A percentile compares a stretch with the other conserved stretches of the same genome.
phyloP scores from a whole-genome alignment of 2,888 invertebrate species.

The Lepidocyrtinus sp. region DNA sequence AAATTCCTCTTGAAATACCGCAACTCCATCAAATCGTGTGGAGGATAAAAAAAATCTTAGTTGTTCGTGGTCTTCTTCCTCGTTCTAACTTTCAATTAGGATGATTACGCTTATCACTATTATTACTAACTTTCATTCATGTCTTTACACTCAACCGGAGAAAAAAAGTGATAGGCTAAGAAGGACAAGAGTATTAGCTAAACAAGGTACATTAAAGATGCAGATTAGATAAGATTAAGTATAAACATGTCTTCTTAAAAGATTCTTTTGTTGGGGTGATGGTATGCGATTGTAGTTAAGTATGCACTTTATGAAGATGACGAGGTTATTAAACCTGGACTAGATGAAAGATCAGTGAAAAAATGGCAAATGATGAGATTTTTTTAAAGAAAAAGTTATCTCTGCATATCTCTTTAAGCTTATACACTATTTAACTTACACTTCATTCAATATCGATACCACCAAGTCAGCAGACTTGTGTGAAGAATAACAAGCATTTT shows the following conservation, averaged over 20 bases:
- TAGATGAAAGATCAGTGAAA: slow-evolving; percentile 2
- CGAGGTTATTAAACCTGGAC: slow-evolving; percentile 35
- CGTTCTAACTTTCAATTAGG: background rate
- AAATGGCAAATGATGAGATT: background rate
- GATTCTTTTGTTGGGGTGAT: background rate
- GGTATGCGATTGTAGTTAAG: background rate
- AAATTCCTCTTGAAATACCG: too few relatives aligned
- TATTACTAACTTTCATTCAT: background rate
- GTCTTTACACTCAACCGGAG: background rate
- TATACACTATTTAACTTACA: background rate
- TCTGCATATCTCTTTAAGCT: background rate
- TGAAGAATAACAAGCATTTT: background rate
- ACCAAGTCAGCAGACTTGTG: background rate
- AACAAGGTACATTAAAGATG: background rate
- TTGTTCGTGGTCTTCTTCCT: too few relatives aligned
- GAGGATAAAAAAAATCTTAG: too few relatives aligned
- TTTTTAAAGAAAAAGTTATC: background rate
- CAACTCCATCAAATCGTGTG: too few relatives aligned
- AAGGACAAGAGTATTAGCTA: background rate
- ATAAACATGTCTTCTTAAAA: background rate
- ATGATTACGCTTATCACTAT: background rate
- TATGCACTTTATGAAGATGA: background rate
- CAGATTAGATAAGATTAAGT: background rate
- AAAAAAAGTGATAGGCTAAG: background rate
- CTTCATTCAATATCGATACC: background rate